Conservation (phyloP, 2,888 invertebrate species). For the Phaonia tiefii region DNA sequence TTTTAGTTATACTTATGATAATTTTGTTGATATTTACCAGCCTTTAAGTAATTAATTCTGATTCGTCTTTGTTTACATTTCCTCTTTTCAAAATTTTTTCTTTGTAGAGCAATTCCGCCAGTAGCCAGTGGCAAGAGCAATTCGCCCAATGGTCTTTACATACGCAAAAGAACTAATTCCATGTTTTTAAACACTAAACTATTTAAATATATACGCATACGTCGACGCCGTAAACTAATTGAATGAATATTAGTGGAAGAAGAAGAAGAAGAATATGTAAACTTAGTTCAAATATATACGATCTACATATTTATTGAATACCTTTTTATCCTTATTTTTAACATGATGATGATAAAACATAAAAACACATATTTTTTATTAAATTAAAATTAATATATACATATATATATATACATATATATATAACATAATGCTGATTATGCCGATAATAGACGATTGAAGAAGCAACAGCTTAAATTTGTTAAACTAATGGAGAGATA, state of each 20-base stretch:
- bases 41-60: not conserved
- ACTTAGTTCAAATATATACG: conserved; percentile 55
- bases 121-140: conserved; percentile 81
- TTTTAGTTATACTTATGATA: not conserved
- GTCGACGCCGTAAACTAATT: conserved; percentile 23
- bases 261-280: too few species aligned
- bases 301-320: conserved; percentile 40
- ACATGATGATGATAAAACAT: conserved; percentile 1
- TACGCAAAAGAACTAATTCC: conserved; percentile 77
- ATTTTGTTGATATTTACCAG: not conserved
- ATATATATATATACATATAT: not conserved
- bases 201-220: not conserved
- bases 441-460: not conserved
- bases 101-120: conserved; percentile 78
- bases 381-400: conserved; percentile 15
- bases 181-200: conserved; percentile 29
- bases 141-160: conserved; percentile 81
- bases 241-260: too few species aligned
- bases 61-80: not conserved
- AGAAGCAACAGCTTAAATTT: conserved; percentile 6
- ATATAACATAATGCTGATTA: conserved; percentile 9
- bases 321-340: conserved; percentile 35
- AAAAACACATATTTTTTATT: conserved; percentile 34
- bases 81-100: conserved; percentile 32
- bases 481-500: conserved; percentile 36